Base-by-base conservation (phyloP, 2,888 invertebrate species). In the Elmis aenea region DNA sequence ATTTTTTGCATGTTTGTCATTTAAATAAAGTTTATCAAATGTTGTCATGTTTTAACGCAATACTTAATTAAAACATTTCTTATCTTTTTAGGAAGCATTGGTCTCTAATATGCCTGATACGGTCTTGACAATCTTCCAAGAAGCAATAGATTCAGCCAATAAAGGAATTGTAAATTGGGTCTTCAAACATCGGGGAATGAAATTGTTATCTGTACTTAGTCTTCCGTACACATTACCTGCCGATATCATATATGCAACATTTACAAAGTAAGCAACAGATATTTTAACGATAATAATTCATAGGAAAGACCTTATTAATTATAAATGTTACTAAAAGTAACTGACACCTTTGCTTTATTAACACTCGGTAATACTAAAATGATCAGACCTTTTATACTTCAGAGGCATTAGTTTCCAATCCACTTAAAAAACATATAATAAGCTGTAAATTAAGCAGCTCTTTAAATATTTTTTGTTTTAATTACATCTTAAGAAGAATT, bases 71-170 rank as follows among this genome's bases (percentile, higher is more conserved):
- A 22, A 12, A 15, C 15, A 8, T 5, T 10, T n/a, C 21, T 24
- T 18, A 10, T 24, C 9, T 45, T 62, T 61, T 39, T 59, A 90
- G 88, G 89, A 90, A 69, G 89, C 93, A 8, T 73, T 90, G 43
- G 79, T 85, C 14, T 91, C 89, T 44, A 85, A 87, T 61, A 78
- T 95, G 50, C 94, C 94, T 5, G 91, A 92, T 60, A 85, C 87
- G 1, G 90, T 95, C 54, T 76, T 90, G 67, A 84, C 82, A 52
- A 84, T 90, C 58, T 87, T 95, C 66, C 92, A 94, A 73, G 88
- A 90, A 60, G 93, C 92, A 1, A 91, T 93, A 48, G 90, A 93
- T 62, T 81, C 89, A 1, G 90, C 93, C 0, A 94, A 95, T 69
- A 87, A 83, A 59, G 93, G 93, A 2, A 67, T 95, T 13, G 75